Conservation (phyloP, 2,797 vertebrate species). For the Sarcophilus harrisii region DNA sequence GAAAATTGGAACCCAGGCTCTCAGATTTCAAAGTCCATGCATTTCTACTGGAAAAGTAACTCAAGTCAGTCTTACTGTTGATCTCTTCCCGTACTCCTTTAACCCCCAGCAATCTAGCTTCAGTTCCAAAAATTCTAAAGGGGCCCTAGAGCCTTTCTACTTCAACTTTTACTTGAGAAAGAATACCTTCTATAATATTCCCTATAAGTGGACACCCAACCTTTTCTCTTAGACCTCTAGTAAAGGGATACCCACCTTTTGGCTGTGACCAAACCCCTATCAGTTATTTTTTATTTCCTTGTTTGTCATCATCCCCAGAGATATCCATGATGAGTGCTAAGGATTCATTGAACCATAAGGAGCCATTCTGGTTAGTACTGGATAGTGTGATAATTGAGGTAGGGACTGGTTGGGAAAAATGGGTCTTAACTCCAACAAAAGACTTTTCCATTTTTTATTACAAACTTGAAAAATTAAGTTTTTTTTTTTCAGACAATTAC, state of each 20-base stretch:
- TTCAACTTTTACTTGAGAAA: not conserved
- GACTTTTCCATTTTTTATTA: constrained; percentile 42
- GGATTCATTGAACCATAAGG: not conserved
- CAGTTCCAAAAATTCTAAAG: not conserved
- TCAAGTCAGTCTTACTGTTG: not conserved
- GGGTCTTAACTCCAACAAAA: not conserved
- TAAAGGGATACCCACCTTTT: not conserved
- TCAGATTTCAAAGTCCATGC: not conserved
- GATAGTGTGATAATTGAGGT: not conserved
- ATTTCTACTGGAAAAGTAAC: not conserved
- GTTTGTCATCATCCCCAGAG: not conserved
- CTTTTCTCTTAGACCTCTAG: not conserved
- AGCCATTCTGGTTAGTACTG: not conserved
- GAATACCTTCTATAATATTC: not conserved
- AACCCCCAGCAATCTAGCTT: not conserved
- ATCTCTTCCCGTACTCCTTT: not conserved
- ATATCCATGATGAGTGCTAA: not conserved
- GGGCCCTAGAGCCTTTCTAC: not conserved
- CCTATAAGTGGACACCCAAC: not conserved
- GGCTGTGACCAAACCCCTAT: not conserved
- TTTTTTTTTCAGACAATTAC: constrained; percentile 5
- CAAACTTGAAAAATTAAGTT: constrained; percentile 30
- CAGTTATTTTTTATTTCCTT: not conserved
- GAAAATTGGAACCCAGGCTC: not conserved
- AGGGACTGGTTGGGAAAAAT: not conserved